Conservation (phyloP, 2,113 vertebrate species). For the Phodopus roborovskii region DNA sequence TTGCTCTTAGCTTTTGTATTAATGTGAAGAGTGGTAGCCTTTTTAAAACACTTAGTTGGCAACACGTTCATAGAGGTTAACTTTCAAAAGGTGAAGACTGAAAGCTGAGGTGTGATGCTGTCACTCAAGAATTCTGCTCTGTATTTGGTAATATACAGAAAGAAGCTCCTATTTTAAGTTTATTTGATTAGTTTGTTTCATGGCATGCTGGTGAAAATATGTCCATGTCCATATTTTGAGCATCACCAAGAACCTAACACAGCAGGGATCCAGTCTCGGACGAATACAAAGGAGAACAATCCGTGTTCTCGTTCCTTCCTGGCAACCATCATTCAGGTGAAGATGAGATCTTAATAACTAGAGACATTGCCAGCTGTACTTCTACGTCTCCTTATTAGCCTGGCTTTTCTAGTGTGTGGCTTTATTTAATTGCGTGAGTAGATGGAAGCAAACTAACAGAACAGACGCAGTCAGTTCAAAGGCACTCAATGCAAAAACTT, state of each 20-base stretch:
- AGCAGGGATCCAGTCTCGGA: slow-evolving; percentile 70
- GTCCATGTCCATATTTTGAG: not conserved
- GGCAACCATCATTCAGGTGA: slow-evolving; percentile 64
- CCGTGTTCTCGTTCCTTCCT: slow-evolving; percentile 46
- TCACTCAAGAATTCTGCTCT: not conserved
- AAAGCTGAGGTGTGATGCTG: not conserved
- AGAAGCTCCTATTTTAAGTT: slow-evolving; percentile 21
- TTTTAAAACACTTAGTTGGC: not conserved
- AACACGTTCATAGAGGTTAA: not conserved
- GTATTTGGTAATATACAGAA: slow-evolving; percentile 32
- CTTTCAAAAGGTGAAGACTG: not conserved
- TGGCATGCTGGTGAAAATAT: not conserved
- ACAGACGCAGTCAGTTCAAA: slow-evolving; percentile 67
- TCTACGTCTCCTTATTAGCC: slow-evolving; percentile 80
- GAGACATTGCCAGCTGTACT: slow-evolving; percentile 84
- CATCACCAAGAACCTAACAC: slow-evolving; percentile 43
- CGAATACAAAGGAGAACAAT: slow-evolving; percentile 62
- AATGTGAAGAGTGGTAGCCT: not conserved
- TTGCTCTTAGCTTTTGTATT: not conserved
- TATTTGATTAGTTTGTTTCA: slow-evolving; percentile 6
- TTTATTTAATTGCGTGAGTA: slow-evolving; percentile 85
- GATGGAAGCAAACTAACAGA: slow-evolving; percentile 78
- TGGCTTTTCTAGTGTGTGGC: slow-evolving; percentile 50
- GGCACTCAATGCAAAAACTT: slow-evolving; percentile 83
- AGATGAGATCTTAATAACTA: slow-evolving; percentile 79